These are phyloP conservation scores for Arizona elegans DNA, from an alignment of 2,113 vertebrate species.

Conservation along the genomic window DNA sequence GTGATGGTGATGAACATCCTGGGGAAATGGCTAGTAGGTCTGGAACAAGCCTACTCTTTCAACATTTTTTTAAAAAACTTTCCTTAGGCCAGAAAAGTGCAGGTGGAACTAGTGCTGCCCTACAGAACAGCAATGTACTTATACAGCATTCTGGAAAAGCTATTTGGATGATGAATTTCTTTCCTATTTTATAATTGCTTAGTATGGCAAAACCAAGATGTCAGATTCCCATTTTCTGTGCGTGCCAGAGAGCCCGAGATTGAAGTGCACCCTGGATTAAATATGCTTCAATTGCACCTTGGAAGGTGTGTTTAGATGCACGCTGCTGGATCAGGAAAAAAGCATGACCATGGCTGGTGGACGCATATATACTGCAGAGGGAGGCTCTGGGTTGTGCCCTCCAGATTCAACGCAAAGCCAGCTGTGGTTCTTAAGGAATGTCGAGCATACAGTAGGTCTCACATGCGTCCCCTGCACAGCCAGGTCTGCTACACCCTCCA, in stretches of 20 bases:
- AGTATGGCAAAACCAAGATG: neutral
- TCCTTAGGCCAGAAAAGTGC: neutral
- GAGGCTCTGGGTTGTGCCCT: neutral
- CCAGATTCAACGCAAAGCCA: neutral
- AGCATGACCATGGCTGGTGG: neutral
- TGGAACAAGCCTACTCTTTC: neutral
- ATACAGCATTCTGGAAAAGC: neutral
- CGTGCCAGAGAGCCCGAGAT: neutral
- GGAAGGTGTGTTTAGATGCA: neutral
- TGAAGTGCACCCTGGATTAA: neutral
- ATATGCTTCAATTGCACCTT: neutral
- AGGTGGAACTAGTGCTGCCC: neutral
- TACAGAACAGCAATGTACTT: neutral
- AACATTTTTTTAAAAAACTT: neutral
- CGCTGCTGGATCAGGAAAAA: neutral
- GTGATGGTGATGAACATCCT: neutral
- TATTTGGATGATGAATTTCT: neutral
- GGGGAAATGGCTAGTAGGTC: constrained; percentile 3
- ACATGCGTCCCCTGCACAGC: neutral
- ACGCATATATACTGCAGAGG: neutral
- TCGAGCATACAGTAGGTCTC: neutral
- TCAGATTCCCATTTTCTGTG: neutral
- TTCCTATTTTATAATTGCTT: constrained; percentile 8
- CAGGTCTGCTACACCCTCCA: neutral
- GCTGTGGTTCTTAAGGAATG: neutral